Evolutionary conservation across 2,797 vertebrate species (phyloP).

Genomic region (Euphonia xanthogaster): DNA sequence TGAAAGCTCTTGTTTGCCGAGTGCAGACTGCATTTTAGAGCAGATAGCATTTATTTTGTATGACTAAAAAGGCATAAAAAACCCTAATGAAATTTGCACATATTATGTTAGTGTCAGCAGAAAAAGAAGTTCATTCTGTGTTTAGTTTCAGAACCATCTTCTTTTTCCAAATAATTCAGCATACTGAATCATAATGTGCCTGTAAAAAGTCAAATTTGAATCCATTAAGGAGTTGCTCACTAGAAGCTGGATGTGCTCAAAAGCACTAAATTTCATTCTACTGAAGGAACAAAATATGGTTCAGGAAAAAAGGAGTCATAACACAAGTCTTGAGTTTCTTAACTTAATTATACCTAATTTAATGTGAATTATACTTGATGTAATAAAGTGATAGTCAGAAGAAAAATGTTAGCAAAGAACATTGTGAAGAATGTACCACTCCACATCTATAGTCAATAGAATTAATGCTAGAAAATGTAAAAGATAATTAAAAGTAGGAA

Average conservation of each 20-base stretch:
- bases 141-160: not conserved
- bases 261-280: not conserved
- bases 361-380: not conserved
- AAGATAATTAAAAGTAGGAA: not conserved
- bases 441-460: not conserved
- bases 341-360: not conserved
- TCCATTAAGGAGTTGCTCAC: not conserved
- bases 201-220: slow-evolving; percentile 14
- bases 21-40: not conserved
- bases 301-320: not conserved
- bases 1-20: not conserved
- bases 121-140: not conserved
- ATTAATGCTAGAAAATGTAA: not conserved
- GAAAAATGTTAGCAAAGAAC: not conserved
- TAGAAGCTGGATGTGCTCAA: not conserved
- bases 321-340: not conserved
- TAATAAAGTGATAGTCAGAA: not conserved
- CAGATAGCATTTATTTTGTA: not conserved
- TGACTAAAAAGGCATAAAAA: not conserved
- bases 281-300: not conserved
- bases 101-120: not conserved
- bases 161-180: not conserved
- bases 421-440: not conserved
- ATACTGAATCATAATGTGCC: not conserved
- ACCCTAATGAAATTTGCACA: not conserved